Percentiles rank a stretch among this genome's conserved stretches.
phyloP scores from a whole-genome alignment of 2,113 vertebrate species.

The Prochilodus magdalenae region DNA sequence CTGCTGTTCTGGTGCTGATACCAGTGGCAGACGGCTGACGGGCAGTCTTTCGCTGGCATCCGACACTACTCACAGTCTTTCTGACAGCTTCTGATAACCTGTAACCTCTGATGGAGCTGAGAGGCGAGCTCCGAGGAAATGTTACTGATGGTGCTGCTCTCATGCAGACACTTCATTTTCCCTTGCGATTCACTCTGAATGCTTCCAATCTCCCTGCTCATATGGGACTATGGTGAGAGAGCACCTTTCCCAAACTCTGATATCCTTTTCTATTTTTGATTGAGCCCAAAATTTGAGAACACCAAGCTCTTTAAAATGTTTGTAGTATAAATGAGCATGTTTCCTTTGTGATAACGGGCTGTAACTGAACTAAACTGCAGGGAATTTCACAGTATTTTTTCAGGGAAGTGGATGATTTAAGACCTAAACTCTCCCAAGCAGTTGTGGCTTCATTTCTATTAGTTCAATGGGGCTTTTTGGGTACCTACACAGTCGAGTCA shows the following conservation, averaged over 20 bases:
- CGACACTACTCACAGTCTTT: background rate
- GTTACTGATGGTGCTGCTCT: background rate
- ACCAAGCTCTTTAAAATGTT: too few species aligned
- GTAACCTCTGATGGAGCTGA: conserved; percentile 15
- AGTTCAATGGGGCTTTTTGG: too few species aligned
- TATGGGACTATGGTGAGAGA: background rate
- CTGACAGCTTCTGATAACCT: conserved; percentile 50
- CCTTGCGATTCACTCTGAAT: background rate
- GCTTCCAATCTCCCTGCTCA: background rate
- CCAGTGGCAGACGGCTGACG: conserved; percentile 22
- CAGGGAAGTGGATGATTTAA: too few species aligned
- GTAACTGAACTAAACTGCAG: too few species aligned
- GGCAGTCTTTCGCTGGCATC: conserved; percentile 14
- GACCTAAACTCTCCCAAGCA: too few species aligned
- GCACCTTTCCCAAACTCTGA: conserved; percentile 6
- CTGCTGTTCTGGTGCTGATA: conserved; percentile 35
- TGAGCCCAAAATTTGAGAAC: too few species aligned
- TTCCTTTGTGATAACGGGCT: too few species aligned
- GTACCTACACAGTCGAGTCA: too few species aligned
- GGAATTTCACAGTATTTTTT: too few species aligned
- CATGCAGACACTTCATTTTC: conserved; percentile 7
- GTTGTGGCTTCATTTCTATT: too few species aligned
- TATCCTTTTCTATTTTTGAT: too few species aligned
- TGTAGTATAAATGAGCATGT: too few species aligned
- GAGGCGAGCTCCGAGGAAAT: conserved; percentile 6